Evolutionary conservation across 30 jellyfish, hydroid and myxozoan species (phyloP), one percentile per base, ranked within the genome.

Genomic region (Cassiopea xamachana): DNA sequence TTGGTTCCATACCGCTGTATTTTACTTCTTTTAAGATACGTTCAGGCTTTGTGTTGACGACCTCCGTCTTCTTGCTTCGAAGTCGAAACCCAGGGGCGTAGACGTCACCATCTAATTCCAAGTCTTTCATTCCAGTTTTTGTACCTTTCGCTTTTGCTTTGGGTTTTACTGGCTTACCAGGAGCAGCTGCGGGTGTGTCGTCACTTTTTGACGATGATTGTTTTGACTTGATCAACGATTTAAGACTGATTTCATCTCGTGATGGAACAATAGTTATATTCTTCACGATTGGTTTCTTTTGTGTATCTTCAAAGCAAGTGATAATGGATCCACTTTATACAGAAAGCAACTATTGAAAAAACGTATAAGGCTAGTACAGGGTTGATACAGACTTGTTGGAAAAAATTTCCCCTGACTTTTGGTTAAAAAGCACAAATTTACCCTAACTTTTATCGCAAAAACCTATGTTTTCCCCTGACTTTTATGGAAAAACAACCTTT

Each of bases 81-180:
- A 93, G 89, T 84, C 90, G 85, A 79, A 93, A 93, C n/a, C 94
- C 94, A 48, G 94, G 92, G 19, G 98, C 80, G 77, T 91, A 92
- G 60, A 86, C 93, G 8, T 85, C 67, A 50, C 79, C 98, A 1
- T 84, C 68, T 7, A 80, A 78, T 13, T 72, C 93, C 45, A 58
- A 72, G 19, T 43, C 78, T 39, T 67, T 79, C 12, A 48, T 48
- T 39, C 71, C 80, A 7, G 51, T 17, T 46, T 59, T 68, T 2
- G 39, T 59, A 39, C 79, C 60, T 39, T 70, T 76, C 0, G 71
- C 9, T 77, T 88, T 88, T 60, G 90, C 48, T 72, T 79, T 88
- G 48, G 94, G 85, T 49, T 77, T 71, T 7, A 60, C 45, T 15
- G 80, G 70, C 19, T 62, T 62, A 17, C n/a, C 55, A 39, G 89